Evolutionary conservation across 2,113 vertebrate species (phyloP).

Genomic region (Emydocephalus ijimae): DNA sequence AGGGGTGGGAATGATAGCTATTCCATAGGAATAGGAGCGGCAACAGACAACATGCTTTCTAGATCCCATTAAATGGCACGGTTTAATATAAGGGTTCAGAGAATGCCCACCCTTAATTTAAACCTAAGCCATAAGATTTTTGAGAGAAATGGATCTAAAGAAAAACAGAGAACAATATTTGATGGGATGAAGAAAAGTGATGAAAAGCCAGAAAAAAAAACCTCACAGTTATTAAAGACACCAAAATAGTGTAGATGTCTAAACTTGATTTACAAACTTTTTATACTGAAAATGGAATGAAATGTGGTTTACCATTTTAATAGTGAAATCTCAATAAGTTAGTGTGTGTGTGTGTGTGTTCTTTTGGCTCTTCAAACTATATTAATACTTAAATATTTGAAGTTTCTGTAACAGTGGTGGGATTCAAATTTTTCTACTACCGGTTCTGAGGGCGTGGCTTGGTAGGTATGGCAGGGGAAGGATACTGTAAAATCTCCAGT

Average conservation of each 20-base stretch:
- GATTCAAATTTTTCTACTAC: too few species aligned
- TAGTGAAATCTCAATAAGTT: background rate
- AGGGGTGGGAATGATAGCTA: too few species aligned
- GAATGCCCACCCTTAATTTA: too few species aligned
- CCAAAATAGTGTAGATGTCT: background rate
- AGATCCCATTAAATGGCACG: too few species aligned
- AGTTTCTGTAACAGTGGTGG: background rate
- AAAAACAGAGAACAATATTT: background rate
- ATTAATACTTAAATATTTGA: background rate
- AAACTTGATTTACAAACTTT: background rate
- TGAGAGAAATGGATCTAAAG: background rate
- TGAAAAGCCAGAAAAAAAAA: background rate
- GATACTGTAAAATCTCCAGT: too few species aligned
- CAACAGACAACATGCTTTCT: too few species aligned
- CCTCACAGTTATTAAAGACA: background rate
- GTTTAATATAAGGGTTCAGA: too few species aligned
- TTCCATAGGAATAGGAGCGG: too few species aligned
- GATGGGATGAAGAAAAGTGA: background rate
- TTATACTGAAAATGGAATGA: background rate
- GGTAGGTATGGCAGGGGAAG: too few species aligned
- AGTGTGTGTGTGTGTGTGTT: background rate
- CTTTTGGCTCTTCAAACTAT: background rate
- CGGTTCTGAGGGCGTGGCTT: too few species aligned
- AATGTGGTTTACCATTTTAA: background rate
- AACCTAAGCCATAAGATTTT: too few species aligned